These are phyloP conservation scores for Paradisaea rubra DNA, from an alignment of 2,113 vertebrate species.

Conservation along the genomic window DNA sequence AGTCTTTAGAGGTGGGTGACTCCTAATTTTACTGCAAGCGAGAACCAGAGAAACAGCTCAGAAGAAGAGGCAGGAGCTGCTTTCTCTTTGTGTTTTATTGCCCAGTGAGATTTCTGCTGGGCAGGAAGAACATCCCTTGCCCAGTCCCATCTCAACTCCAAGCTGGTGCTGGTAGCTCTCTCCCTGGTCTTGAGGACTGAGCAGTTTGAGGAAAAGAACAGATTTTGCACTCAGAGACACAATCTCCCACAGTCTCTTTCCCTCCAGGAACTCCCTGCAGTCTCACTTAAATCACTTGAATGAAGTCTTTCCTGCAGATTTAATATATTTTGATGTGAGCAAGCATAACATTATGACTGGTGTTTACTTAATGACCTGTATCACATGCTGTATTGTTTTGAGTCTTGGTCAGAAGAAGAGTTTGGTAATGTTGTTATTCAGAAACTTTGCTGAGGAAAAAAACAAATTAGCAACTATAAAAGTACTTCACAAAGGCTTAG, in stretches of 20 bases:
- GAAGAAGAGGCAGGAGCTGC: background rate
- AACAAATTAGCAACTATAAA: background rate
- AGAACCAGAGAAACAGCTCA: background rate
- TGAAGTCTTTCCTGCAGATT: background rate
- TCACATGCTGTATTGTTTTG: background rate
- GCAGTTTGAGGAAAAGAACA: background rate
- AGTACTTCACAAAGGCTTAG: background rate
- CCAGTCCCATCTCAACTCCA: background rate
- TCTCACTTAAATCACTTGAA: background rate
- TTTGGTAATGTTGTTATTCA: background rate
- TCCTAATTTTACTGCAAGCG: background rate
- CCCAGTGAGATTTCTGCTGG: background rate
- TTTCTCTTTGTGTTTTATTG: background rate
- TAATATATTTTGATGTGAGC: background rate
- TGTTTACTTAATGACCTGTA: background rate
- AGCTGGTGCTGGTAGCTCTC: background rate
- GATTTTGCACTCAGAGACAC: background rate
- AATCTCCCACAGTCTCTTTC: background rate
- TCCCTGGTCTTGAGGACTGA: background rate
- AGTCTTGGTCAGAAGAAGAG: background rate
- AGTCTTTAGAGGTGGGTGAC: background rate
- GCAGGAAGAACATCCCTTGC: background rate
- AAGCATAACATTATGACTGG: background rate
- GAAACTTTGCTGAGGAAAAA: background rate
- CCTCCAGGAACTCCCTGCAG: background rate